Evolutionary conservation across 1,140 invertebrate species (phyloP), one percentile per base, ranked within the genome.

Genomic region (Patella vulgata): DNA sequence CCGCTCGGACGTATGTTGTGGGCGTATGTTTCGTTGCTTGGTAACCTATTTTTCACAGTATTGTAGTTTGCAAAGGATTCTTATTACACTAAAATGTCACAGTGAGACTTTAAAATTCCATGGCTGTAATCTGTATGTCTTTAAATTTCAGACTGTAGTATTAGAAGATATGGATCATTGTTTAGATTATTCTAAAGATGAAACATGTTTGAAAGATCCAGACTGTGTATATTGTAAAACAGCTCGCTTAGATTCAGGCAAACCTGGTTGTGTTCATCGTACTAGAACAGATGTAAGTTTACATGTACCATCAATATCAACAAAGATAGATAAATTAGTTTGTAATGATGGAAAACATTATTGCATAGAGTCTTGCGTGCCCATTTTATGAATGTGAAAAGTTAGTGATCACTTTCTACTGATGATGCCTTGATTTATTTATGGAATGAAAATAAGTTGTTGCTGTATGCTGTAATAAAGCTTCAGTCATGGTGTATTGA

Each of bases 211-310:
- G 0, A 90, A 92, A 0, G 93, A 97, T 86, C 92, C 93, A 0
- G 93, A 95, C 80, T 98, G 95, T 81, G 93, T 94, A 14, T 97
- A 93, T 93, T 98, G 95, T 84, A 61, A 56, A 2, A 52, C 70
- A 9, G 43, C 54, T 9, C 51, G n/a, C 4, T 3, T 55, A 0
- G 61, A 63, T 23, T 59, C 91, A 90, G 42, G 23, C 8, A 63
- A 28, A 17, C 40, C 30, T 40, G 70, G 66, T 14, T 85, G 84
- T 68, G 47, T 83, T 19, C 80, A 83, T 59, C 65, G 81, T 25
- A 75, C 69, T 19, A 64, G 56, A 4, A 55, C 36, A 12, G 68
- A 75, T 62, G 79, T 81, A 50, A 55, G 68, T 33, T 44, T 25
- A 25, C 12, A 46, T 17, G 17, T 30, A 25, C 19, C 25, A 48